phyloP scores from a whole-genome alignment of 1,140 invertebrate genomes.

The Rhynchophorus ferrugineus region DNA sequence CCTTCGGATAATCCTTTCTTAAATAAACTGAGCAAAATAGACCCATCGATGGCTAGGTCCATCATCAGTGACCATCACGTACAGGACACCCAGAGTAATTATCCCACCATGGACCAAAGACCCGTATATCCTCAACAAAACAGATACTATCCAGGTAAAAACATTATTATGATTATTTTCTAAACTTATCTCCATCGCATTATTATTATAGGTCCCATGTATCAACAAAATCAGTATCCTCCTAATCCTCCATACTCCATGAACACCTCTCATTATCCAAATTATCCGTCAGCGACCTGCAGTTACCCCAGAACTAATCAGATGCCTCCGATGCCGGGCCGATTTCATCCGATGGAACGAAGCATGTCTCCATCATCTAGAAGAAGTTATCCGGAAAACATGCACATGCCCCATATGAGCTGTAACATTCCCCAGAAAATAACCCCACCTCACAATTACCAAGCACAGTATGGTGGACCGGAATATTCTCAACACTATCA shows the following conservation, averaged over 20 bases:
- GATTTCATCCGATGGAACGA: conserved; percentile 20
- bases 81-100: conserved; percentile 27
- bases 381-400: conserved; percentile 20
- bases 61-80: conserved; percentile 35
- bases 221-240: conserved; percentile 12
- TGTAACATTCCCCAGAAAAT: conserved; percentile 24
- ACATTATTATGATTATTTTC: neutral
- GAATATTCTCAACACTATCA: conserved; percentile 40
- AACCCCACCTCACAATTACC: conserved; percentile 17
- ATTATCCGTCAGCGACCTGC: conserved; percentile 20
- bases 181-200: neutral
- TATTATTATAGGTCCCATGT: conserved; percentile 14
- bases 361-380: conserved; percentile 28
- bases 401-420: conserved; percentile 23
- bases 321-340: conserved; percentile 16
- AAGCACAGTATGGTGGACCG: conserved; percentile 25
- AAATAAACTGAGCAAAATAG: conserved; percentile 31
- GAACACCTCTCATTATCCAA: conserved; percentile 20
- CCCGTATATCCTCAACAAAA: conserved; percentile 29
- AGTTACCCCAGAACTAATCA: conserved; percentile 26
- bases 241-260: conserved; percentile 17
- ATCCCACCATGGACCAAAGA: conserved; percentile 28
- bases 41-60: conserved; percentile 32
- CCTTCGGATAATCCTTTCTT: conserved; percentile 28
- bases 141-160: conserved; percentile 23